Percentiles rank a stretch among this genome's conserved stretches.
These are phyloP conservation scores for Sarcophaga carnaria DNA, from an alignment of 2,888 invertebrate species.

Conservation along the genomic window DNA sequence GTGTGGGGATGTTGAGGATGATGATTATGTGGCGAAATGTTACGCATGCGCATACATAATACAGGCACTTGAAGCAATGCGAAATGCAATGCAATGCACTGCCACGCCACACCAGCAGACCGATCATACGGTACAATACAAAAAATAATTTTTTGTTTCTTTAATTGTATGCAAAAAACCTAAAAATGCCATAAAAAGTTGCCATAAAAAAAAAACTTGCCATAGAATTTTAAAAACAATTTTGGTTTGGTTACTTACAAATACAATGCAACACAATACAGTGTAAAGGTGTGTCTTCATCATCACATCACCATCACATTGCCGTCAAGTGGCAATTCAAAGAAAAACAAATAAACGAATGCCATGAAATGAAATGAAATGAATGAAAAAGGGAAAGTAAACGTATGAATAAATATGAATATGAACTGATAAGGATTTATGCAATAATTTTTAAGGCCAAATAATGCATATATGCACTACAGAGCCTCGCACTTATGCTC, in stretches of 20 bases:
- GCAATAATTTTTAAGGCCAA: not conserved
- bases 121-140: too few relatives aligned
- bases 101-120: not conserved
- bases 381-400: not conserved
- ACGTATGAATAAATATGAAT: too few relatives aligned
- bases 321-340: conserved; percentile 49
- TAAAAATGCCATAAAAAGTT: too few relatives aligned
- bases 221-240: not conserved
- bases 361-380: conserved; percentile 5
- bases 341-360: conserved; percentile 41
- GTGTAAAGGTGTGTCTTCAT: not conserved
- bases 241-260: not conserved
- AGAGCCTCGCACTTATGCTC: too few relatives aligned
- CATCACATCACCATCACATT: not conserved
- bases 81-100: not conserved
- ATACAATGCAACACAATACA: not conserved
- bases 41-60: conserved; percentile 66
- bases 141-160: not conserved
- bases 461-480: not conserved
- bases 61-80: conserved; percentile 42
- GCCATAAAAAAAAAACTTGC: not conserved
- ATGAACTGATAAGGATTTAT: not conserved
- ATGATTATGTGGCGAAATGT: conserved; percentile 58
- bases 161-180: not conserved
- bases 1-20: not conserved